These are phyloP conservation scores for Hirtodrosophila trivittata DNA, from an alignment of 2,888 invertebrate genomes.

Conservation along the genomic window DNA sequence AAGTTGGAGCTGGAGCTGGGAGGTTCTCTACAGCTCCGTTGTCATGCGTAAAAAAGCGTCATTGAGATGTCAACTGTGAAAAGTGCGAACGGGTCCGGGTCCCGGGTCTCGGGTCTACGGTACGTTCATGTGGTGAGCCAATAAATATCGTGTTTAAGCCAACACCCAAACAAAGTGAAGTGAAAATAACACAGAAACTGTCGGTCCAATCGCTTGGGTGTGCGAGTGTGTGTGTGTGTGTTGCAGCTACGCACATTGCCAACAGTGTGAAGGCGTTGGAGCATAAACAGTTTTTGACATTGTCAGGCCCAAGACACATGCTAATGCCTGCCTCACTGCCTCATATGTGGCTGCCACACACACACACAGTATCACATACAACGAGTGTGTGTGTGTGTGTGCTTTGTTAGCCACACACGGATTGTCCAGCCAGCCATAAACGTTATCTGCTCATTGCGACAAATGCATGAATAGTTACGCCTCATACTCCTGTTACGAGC, in stretches of 20 bases:
- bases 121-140: constrained; percentile 66
- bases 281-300: constrained; percentile 79
- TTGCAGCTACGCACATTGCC: constrained; percentile 49
- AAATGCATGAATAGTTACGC: constrained; percentile 70
- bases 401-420: constrained; percentile 41
- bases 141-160: constrained; percentile 79
- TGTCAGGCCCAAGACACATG: constrained; percentile 76
- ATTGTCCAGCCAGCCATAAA: constrained; percentile 72
- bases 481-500: constrained; percentile 18
- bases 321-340: constrained; percentile 58
- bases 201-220: constrained; percentile 33
- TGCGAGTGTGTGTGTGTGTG: background rate
- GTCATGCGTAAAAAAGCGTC: constrained; percentile 53
- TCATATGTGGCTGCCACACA: constrained; percentile 3
- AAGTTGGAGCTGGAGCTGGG: background rate
- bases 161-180: constrained; percentile 73
- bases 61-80: constrained; percentile 78
- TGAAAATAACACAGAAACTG: constrained; percentile 49
- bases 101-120: background rate
- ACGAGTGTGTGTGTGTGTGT: constrained; percentile 15
- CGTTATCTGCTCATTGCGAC: constrained; percentile 70
- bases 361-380: constrained; percentile 12
- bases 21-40: constrained; percentile 26
- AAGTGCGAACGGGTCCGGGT: constrained; percentile 57
- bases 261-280: constrained; percentile 73